Conservation (phyloP, 2,888 invertebrate species). For the Amaurobius ferox region DNA sequence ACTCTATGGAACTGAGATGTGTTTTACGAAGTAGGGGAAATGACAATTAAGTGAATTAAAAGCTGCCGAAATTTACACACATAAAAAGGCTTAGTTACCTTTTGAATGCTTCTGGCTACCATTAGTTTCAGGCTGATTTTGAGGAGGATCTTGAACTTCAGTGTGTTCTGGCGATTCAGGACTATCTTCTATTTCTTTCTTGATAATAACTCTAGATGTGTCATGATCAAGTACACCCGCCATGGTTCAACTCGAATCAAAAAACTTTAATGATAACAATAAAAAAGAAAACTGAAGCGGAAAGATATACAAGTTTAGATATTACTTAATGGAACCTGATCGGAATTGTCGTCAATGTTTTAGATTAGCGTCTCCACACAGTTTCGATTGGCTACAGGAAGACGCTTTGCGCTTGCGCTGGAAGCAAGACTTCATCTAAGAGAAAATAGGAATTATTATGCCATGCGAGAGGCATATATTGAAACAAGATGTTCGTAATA, state of each 20-base stretch:
- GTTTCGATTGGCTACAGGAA: too few species aligned
- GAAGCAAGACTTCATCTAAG: too few species aligned
- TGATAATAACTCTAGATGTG: slow-evolving; percentile 7
- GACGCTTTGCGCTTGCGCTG: too few species aligned
- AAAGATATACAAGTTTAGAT: neutral
- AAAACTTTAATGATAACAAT: neutral
- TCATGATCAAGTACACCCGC: slow-evolving; percentile 34
- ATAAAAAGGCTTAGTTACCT: slow-evolving; percentile 34
- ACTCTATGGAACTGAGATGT: too few species aligned
- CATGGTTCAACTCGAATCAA: slow-evolving; percentile 30
- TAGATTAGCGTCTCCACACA: too few species aligned
- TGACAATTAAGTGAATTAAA: too few species aligned
- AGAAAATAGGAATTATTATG: too few species aligned
- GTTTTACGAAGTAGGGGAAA: too few species aligned
- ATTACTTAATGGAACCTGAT: too few species aligned
- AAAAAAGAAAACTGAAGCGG: neutral
- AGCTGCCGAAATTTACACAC: neutral
- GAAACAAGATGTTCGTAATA: too few species aligned
- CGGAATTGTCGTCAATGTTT: too few species aligned
- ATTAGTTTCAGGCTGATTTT: slow-evolving; percentile 35
- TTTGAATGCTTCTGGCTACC: slow-evolving; percentile 33
- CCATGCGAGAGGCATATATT: too few species aligned
- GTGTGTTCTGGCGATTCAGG: slow-evolving; percentile 40
- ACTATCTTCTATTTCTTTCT: slow-evolving; percentile 54
- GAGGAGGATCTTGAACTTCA: slow-evolving; percentile 40